Evolutionary conservation across 2,888 invertebrate species (phyloP).

Genomic region (Hypsopygia costalis): DNA sequence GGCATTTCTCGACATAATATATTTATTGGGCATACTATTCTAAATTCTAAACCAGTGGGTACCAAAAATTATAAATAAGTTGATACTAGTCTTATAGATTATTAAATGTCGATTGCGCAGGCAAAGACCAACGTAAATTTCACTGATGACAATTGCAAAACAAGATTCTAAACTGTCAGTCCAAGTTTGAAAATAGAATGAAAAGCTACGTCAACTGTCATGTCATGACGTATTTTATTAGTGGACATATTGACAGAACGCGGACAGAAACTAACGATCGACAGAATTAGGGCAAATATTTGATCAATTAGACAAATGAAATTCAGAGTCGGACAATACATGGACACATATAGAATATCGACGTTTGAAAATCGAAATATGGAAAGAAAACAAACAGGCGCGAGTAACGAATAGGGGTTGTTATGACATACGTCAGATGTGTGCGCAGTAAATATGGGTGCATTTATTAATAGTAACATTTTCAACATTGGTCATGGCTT

Average conservation of each 20-base stretch:
- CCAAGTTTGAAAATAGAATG: slow-evolving; percentile 33
- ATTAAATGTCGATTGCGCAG: slow-evolving; percentile 34
- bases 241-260: slow-evolving; percentile 66
- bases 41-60: too few species aligned
- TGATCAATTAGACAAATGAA: slow-evolving; percentile 71
- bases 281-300: slow-evolving; percentile 64
- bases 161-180: slow-evolving; percentile 24
- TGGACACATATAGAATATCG: slow-evolving; percentile 31
- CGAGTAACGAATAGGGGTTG: slow-evolving; percentile 32
- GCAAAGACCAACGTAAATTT: slow-evolving; percentile 34
- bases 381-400: slow-evolving; percentile 36
- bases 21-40: too few species aligned
- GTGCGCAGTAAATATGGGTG: slow-evolving; percentile 23
- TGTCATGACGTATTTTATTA: slow-evolving; percentile 51
- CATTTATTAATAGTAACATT: background rate
- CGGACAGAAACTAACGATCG: slow-evolving; percentile 63
- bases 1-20: too few species aligned
- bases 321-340: slow-evolving; percentile 43
- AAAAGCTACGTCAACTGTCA: slow-evolving; percentile 19
- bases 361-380: slow-evolving; percentile 26
- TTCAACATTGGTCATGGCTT: background rate
- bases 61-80: too few species aligned
- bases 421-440: slow-evolving; percentile 60
- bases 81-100: slow-evolving; percentile 41
- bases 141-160: slow-evolving; percentile 20